Conservation (phyloP, 2,113 vertebrate genomes). For the Triplophysa tibetana region DNA sequence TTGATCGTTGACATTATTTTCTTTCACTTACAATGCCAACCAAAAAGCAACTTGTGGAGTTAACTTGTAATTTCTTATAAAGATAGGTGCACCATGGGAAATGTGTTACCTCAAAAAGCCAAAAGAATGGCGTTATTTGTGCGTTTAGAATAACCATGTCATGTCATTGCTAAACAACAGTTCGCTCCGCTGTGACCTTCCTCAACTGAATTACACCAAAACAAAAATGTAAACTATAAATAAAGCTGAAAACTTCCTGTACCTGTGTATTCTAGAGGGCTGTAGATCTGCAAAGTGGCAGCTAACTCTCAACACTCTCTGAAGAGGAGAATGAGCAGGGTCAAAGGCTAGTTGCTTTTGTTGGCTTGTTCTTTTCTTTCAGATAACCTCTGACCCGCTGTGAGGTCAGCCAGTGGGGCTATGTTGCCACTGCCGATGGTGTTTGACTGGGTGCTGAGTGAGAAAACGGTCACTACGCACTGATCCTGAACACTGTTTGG, state of each 20-base stretch:
- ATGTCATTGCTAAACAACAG: constrained; percentile 20
- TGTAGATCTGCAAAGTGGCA: constrained; percentile 36
- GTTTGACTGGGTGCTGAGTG: constrained; percentile 41
- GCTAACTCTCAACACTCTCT: constrained; percentile 28
- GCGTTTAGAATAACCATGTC: not conserved
- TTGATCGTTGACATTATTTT: not conserved
- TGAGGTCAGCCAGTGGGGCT: constrained; percentile 33
- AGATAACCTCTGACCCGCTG: constrained; percentile 56
- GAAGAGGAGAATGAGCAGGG: constrained; percentile 37
- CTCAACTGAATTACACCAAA: not conserved
- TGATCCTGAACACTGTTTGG: constrained; percentile 45
- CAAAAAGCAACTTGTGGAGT: not conserved
- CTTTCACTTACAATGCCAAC: not conserved
- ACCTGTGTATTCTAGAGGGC: constrained; percentile 6
- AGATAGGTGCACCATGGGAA: not conserved
- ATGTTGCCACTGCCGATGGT: constrained; percentile 13
- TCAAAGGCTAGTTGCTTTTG: constrained; percentile 51
- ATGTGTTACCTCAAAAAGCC: not conserved
- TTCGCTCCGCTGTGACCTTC: not conserved
- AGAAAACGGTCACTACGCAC: constrained; percentile 29
- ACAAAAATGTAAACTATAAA: not conserved
- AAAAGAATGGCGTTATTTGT: not conserved
- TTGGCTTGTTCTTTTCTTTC: constrained; percentile 42
- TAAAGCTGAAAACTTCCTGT: constrained; percentile 20
- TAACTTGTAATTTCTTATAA: not conserved